These are phyloP conservation scores for Heteromurus nitidus DNA, from an alignment of 2,888 invertebrate genomes.

Conservation along the genomic window DNA sequence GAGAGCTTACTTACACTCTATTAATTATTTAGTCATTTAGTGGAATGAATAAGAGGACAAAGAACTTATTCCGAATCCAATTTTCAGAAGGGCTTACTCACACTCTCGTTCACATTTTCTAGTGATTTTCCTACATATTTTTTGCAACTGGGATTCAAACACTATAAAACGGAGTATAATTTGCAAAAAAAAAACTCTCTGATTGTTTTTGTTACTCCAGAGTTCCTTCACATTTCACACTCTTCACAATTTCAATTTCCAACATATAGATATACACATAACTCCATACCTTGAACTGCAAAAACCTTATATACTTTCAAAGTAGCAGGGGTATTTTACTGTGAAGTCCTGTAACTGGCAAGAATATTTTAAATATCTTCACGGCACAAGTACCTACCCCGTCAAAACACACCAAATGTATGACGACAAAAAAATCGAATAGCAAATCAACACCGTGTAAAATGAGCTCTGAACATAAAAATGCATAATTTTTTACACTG, in stretches of 20 bases:
- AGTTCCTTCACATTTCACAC: constrained; percentile 55
- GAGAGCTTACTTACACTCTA: constrained; percentile 18
- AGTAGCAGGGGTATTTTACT: too few species aligned
- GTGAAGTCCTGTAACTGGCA: too few species aligned
- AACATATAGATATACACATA: not conserved
- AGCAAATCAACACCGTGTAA: constrained; percentile 45
- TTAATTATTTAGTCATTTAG: constrained; percentile 38
- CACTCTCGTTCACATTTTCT: constrained; percentile 27
- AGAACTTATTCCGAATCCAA: constrained; percentile 25
- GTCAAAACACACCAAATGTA: constrained; percentile 37
- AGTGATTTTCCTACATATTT: constrained; percentile 41
- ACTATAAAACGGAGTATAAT: too few species aligned
- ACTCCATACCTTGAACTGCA: too few species aligned
- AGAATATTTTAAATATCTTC: too few species aligned
- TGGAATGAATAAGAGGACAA: constrained; percentile 14
- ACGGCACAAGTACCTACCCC: constrained; percentile 35
- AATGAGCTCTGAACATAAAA: constrained; percentile 31
- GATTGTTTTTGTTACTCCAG: constrained; percentile 35
- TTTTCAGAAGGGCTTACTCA: constrained; percentile 14
- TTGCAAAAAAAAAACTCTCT: not conserved
- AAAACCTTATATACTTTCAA: too few species aligned
- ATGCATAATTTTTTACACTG: constrained; percentile 27
- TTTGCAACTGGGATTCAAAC: not conserved
- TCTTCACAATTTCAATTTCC: constrained; percentile 36
- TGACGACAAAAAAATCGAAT: constrained; percentile 27